Conservation (phyloP, 1,140 invertebrate genomes). For the Gonatopus flavifemur region DNA sequence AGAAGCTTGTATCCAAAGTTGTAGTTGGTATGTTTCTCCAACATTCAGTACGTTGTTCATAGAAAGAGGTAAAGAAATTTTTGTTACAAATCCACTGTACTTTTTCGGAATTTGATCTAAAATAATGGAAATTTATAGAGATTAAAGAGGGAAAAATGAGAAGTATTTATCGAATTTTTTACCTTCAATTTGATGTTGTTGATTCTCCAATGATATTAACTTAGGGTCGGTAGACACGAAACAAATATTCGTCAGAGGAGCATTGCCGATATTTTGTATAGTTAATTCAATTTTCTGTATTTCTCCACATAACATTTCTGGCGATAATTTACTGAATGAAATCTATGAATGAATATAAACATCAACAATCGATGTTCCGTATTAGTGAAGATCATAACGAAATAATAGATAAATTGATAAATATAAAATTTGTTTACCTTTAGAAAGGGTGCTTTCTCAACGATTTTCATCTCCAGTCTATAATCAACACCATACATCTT, state of each 20-base stretch:
- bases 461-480: constrained; percentile 66
- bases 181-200: constrained; percentile 45
- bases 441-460: constrained; percentile 71
- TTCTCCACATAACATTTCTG: constrained; percentile 73
- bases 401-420: constrained; percentile 1
- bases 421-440: constrained; percentile 59
- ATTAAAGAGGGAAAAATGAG: constrained; percentile 29
- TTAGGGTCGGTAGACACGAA: constrained; percentile 71
- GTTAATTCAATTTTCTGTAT: constrained; percentile 68
- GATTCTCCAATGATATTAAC: constrained; percentile 63
- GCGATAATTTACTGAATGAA: constrained; percentile 69
- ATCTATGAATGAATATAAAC: constrained; percentile 56
- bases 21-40: constrained; percentile 61
- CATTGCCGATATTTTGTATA: constrained; percentile 70
- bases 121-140: too few species aligned
- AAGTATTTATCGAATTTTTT: constrained; percentile 33
- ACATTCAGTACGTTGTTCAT: constrained; percentile 56
- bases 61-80: constrained; percentile 47
- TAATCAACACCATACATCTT: constrained; percentile 59
- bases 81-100: constrained; percentile 58
- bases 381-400: background rate
- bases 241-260: constrained; percentile 66
- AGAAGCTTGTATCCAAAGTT: constrained; percentile 71
- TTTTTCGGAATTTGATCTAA: constrained; percentile 51
- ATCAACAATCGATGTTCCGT: background rate